Evolutionary conservation across 2,888 invertebrate genomes (phyloP).

Genomic region (Philaethria dido): DNA sequence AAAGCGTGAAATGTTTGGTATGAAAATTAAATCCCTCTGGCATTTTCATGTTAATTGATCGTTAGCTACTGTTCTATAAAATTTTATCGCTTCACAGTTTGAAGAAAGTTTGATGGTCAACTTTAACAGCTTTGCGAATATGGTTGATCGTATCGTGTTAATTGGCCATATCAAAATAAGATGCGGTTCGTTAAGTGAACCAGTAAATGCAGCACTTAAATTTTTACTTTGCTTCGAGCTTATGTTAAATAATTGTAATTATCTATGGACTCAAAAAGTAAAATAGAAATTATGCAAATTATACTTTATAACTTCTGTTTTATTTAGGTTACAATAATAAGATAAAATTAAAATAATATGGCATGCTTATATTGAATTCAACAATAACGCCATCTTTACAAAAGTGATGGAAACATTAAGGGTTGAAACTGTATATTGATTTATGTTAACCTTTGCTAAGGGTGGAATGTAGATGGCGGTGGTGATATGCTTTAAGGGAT

Average conservation of each 20-base stretch:
- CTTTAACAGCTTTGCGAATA: constrained; percentile 36
- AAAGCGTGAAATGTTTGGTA: constrained; percentile 41
- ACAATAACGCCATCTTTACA: constrained; percentile 59
- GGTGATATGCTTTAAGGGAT: constrained; percentile 30
- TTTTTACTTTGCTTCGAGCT: constrained; percentile 25
- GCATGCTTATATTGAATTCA: background rate
- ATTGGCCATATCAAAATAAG: constrained; percentile 35
- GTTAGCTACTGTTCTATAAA: constrained; percentile 54
- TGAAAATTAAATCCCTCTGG: constrained; percentile 41
- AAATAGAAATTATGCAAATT: constrained; percentile 7
- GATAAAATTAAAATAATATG: background rate
- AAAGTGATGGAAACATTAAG: constrained; percentile 38
- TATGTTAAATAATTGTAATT: constrained; percentile 10
- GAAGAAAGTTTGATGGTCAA: constrained; percentile 37
- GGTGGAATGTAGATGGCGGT: constrained; percentile 65
- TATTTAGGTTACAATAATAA: background rate
- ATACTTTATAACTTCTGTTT: background rate
- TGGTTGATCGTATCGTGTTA: constrained; percentile 35
- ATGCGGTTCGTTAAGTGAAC: constrained; percentile 32
- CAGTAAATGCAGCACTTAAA: constrained; percentile 19
- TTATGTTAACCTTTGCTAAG: constrained; percentile 54
- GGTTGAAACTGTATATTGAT: constrained; percentile 51
- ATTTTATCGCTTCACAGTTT: constrained; percentile 33
- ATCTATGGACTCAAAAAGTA: constrained; percentile 9
- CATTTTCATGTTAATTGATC: constrained; percentile 50